Conservation (phyloP, 2,888 invertebrate species). For the Leptarthrus brevirostris region DNA sequence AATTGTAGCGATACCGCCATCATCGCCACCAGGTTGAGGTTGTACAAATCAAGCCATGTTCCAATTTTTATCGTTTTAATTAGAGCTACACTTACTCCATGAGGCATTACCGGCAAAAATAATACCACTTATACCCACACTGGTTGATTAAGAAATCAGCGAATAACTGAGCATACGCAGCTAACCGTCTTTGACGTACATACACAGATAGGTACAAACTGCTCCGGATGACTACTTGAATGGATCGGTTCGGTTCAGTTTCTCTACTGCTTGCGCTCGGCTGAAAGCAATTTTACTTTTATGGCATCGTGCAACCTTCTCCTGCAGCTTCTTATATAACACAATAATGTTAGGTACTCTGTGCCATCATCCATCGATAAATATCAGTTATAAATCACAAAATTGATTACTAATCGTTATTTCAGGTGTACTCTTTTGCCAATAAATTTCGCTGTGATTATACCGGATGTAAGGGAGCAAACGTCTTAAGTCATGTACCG, state of each 20-base stretch:
- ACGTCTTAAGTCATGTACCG: background rate
- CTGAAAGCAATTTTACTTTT: background rate
- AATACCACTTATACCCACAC: too few relatives aligned
- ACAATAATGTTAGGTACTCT: background rate
- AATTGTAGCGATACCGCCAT: background rate
- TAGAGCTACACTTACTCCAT: background rate
- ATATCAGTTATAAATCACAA: background rate
- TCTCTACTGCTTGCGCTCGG: background rate
- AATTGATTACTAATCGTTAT: background rate
- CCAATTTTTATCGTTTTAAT: background rate
- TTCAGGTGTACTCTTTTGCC: background rate
- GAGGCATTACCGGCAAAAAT: too few relatives aligned
- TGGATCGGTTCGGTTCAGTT: background rate
- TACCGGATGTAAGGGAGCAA: background rate
- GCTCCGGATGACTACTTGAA: constrained; percentile 8
- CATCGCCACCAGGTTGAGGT: too few relatives aligned
- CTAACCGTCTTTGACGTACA: background rate
- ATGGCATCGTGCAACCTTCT: background rate
- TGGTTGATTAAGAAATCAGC: constrained; percentile 21
- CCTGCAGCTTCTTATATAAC: background rate
- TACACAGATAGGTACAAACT: too few relatives aligned
- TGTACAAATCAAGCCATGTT: background rate
- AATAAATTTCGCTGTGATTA: background rate
- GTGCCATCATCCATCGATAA: background rate
- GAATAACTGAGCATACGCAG: constrained; percentile 12